phyloP scores from a whole-genome alignment of 2,888 invertebrate genomes.

The Ectemnius lituratus region DNA sequence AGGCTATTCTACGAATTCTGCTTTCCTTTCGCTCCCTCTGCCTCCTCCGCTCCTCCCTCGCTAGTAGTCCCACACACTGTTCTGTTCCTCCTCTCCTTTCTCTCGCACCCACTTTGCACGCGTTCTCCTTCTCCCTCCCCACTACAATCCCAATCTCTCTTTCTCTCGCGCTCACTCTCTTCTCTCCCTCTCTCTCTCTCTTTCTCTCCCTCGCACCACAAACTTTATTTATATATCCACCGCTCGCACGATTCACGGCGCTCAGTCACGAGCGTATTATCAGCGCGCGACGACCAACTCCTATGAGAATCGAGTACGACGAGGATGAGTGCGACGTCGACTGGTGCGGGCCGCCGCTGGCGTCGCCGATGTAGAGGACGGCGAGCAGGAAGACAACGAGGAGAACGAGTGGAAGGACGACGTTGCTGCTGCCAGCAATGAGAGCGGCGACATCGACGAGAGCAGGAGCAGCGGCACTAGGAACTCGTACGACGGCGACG shows the following conservation, averaged over 20 bases:
- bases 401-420: not conserved
- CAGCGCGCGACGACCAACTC: slow-evolving; percentile 5
- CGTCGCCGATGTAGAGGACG: slow-evolving; percentile 6
- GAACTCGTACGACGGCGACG: slow-evolving; percentile 12
- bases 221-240: slow-evolving; percentile 61
- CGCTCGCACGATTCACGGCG: slow-evolving; percentile 46
- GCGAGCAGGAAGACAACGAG: slow-evolving; percentile 13
- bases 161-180: slow-evolving; percentile 25
- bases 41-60: not conserved
- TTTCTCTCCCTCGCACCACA: slow-evolving; percentile 40
- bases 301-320: slow-evolving; percentile 9
- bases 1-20: slow-evolving; percentile 22
- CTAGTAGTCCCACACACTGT: too few species aligned
- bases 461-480: slow-evolving; percentile 15
- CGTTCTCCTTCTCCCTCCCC: too few species aligned
- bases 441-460: slow-evolving; percentile 23
- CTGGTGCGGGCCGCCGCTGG: not conserved
- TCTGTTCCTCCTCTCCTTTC: not conserved
- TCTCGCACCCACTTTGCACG: slow-evolving; percentile 18
- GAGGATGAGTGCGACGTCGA: slow-evolving; percentile 14
- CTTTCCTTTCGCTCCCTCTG: slow-evolving; percentile 3
- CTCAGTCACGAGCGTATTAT: slow-evolving; percentile 44
- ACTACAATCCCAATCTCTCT: slow-evolving; percentile 14
- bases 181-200: slow-evolving; percentile 36
- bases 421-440: slow-evolving; percentile 1